Percentiles rank a stretch among this genome's conserved stretches.
These are phyloP conservation scores for Pristiophorus japonicus DNA, from an alignment of 2,113 vertebrate species.

Conservation along the genomic window DNA sequence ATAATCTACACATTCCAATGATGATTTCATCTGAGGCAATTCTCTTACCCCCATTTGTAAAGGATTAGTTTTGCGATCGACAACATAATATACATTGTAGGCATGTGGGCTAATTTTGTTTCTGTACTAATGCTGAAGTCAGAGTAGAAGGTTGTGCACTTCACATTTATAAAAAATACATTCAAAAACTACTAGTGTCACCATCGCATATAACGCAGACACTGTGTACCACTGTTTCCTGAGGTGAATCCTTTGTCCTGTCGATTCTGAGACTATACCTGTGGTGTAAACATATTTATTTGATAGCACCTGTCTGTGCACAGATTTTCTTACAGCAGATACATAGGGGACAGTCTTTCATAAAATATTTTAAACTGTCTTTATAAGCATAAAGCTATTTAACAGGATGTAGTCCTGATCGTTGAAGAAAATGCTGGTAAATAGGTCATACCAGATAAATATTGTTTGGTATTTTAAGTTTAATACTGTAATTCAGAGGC, in stretches of 20 bases:
- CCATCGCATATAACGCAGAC: not conserved
- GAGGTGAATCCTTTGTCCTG: not conserved
- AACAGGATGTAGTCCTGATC: not conserved
- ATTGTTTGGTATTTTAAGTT: not conserved
- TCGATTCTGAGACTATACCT: conserved; percentile 8
- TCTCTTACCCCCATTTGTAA: not conserved
- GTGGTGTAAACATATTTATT: not conserved
- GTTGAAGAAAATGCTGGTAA: not conserved
- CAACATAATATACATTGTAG: not conserved
- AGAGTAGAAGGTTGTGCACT: not conserved
- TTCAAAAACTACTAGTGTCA: not conserved
- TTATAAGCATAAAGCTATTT: not conserved
- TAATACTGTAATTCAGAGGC: not conserved
- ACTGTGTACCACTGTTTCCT: not conserved
- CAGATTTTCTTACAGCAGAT: not conserved
- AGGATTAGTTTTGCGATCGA: not conserved
- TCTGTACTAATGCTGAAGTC: not conserved
- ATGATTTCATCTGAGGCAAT: not conserved
- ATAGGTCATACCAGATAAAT: not conserved
- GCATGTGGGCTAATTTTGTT: not conserved
- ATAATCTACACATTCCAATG: not conserved
- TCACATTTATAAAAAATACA: not conserved
- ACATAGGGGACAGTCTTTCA: not conserved
- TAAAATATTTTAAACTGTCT: not conserved
- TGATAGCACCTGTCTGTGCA: not conserved